Conservation (phyloP, 2,113 vertebrate species). For the Poecile atricapillus region DNA sequence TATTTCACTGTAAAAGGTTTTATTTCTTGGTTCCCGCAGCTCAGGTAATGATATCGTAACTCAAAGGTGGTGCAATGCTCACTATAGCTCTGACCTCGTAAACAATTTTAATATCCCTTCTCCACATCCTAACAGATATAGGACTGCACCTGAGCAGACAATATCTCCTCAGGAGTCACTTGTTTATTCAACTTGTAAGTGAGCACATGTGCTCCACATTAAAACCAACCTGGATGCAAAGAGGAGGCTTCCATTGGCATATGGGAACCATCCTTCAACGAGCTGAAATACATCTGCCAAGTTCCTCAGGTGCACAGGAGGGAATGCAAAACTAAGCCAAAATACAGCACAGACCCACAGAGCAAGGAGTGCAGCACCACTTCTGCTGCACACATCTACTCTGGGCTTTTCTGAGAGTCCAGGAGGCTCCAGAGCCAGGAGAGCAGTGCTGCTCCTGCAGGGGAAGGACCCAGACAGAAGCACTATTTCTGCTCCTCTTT, state of each 20-base stretch:
- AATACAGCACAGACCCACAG: background rate
- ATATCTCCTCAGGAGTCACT: background rate
- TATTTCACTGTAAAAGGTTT: conserved; percentile 51
- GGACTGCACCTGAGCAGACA: background rate
- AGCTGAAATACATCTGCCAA: background rate
- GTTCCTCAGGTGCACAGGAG: background rate
- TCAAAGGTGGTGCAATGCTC: conserved; percentile 26
- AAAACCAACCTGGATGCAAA: background rate
- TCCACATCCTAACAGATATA: background rate
- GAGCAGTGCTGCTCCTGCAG: background rate
- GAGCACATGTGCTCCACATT: background rate
- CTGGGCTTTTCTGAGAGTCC: background rate
- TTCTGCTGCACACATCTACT: background rate
- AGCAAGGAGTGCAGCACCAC: background rate
- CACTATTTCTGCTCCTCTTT: background rate
- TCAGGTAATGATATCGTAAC: conserved; percentile 63
- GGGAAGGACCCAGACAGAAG: background rate
- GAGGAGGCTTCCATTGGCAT: background rate
- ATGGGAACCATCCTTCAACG: background rate
- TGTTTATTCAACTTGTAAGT: background rate
- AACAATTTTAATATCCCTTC: conserved; percentile 51
- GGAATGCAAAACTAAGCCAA: background rate
- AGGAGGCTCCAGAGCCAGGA: fast-evolving
- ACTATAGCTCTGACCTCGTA: conserved; percentile 6
- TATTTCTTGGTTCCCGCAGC: conserved; percentile 44